Evolutionary conservation across 2,888 invertebrate genomes (phyloP).

Genomic region (Candidula unifasciata): DNA sequence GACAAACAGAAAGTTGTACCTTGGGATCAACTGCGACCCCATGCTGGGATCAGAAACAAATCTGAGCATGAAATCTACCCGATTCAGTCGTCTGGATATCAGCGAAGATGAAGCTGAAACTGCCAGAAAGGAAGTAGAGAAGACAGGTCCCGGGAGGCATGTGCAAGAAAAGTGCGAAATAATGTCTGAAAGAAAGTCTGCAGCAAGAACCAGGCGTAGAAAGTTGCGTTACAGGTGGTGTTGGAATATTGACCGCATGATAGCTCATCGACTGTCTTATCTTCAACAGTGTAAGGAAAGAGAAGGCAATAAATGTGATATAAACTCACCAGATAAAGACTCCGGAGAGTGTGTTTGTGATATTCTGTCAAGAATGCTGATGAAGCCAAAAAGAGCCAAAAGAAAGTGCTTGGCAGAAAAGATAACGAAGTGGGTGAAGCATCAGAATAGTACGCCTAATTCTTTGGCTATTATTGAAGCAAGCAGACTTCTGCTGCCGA

Average conservation of each 20-base stretch:
- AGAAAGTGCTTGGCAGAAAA: constrained; percentile 34
- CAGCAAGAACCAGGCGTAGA: background rate
- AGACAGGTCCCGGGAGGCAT: background rate
- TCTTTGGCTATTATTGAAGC: background rate
- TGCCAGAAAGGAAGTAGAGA: background rate
- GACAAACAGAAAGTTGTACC: constrained; percentile 6
- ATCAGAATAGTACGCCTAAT: constrained; percentile 11
- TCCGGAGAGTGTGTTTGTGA: constrained; percentile 27
- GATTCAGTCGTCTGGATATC: background rate
- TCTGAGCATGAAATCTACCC: background rate
- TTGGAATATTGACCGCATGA: constrained; percentile 28
- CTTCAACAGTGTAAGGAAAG: constrained; percentile 19
- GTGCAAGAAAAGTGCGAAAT: constrained; percentile 11
- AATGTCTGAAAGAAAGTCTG: background rate
- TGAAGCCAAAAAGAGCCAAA: background rate
- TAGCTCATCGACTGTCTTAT: background rate
- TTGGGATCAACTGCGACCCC: constrained; percentile 42
- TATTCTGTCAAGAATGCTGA: constrained; percentile 28
- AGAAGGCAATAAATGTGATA: background rate
- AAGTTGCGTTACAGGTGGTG: constrained; percentile 35
- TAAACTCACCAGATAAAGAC: background rate
- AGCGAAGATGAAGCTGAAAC: background rate
- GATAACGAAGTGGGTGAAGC: constrained; percentile 31
- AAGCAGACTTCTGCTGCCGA: background rate
- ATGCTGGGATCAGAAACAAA: background rate